Conservation (phyloP, 2,113 vertebrate genomes). For the Neolamprologus brichardi region DNA sequence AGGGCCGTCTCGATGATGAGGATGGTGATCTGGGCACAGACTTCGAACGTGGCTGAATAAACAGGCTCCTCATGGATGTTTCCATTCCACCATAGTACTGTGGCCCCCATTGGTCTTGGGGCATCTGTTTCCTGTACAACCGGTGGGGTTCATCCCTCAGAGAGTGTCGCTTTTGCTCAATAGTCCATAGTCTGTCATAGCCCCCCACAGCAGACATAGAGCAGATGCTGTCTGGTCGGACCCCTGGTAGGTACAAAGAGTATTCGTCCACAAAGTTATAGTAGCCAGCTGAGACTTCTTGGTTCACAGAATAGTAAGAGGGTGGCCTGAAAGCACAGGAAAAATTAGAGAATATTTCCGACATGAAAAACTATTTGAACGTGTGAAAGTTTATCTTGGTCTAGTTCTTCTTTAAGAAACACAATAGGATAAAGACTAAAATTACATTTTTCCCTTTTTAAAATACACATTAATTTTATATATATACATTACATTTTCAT, state of each 20-base stretch:
- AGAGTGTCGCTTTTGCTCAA: slow-evolving; percentile 80
- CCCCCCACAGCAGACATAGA: slow-evolving; percentile 80
- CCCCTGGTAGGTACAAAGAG: slow-evolving; percentile 79
- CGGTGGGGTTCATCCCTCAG: slow-evolving; percentile 75
- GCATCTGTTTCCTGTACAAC: slow-evolving; percentile 63
- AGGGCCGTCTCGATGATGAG: slow-evolving; percentile 78
- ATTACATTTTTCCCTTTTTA: not conserved
- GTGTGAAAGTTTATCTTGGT: not conserved
- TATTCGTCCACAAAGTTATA: slow-evolving; percentile 83
- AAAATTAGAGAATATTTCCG: not conserved
- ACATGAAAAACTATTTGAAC: not conserved
- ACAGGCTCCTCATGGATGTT: slow-evolving; percentile 79
- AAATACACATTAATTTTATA: not conserved
- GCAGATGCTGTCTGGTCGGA: slow-evolving; percentile 91
- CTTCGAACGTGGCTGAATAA: slow-evolving; percentile 88
- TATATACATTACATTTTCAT: not conserved
- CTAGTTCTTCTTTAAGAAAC: not conserved
- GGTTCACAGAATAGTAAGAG: slow-evolving; percentile 77
- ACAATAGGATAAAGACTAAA: not conserved
- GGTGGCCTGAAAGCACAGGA: slow-evolving; percentile 72
- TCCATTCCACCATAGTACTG: slow-evolving; percentile 76
- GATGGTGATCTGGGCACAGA: slow-evolving; percentile 91
- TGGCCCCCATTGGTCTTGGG: slow-evolving; percentile 51
- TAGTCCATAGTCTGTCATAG: slow-evolving; percentile 79
- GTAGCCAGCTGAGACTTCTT: slow-evolving; percentile 75